A percentile compares a stretch with the other conserved stretches of the same genome.
phyloP scores from a whole-genome alignment of 2,888 invertebrate species.

The Argyresthia albistria region DNA sequence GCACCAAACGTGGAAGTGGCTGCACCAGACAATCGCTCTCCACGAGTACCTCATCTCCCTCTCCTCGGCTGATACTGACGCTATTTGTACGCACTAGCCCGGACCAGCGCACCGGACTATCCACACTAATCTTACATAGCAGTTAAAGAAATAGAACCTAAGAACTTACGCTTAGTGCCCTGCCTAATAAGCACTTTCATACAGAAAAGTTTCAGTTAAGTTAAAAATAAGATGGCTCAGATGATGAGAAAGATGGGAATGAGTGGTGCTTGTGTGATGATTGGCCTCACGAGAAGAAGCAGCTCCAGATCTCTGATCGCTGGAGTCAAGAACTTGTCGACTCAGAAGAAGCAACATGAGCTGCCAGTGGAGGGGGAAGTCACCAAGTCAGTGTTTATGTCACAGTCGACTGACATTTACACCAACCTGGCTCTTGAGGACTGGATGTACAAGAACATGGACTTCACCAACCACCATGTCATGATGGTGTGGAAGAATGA shows the following conservation, averaged over 20 bases:
- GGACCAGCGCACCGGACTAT: slow-evolving; percentile 29
- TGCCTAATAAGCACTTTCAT: slow-evolving; percentile 42
- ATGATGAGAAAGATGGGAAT: slow-evolving; percentile 50
- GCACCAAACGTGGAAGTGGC: slow-evolving; percentile 96
- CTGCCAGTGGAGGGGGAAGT: slow-evolving; percentile 65
- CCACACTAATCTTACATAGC: slow-evolving; percentile 12
- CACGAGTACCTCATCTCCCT: slow-evolving; percentile 90
- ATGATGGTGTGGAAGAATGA: slow-evolving; percentile 94
- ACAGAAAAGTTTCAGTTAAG: slow-evolving; percentile 62
- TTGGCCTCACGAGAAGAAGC: slow-evolving; percentile 48
- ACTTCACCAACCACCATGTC: slow-evolving; percentile 87
- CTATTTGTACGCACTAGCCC: slow-evolving; percentile 21
- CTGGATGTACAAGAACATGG: slow-evolving; percentile 92
- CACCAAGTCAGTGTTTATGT: slow-evolving; percentile 91
- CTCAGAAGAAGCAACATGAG: slow-evolving; percentile 33
- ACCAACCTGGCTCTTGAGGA: slow-evolving; percentile 96
- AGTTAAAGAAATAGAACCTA: slow-evolving; percentile 12
- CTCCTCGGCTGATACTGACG: slow-evolving; percentile 81
- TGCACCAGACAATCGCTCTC: slow-evolving; percentile 90
- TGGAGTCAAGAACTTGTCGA: slow-evolving; percentile 27
- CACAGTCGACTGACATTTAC: slow-evolving; percentile 91
- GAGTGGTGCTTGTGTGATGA: slow-evolving; percentile 45
- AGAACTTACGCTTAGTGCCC: slow-evolving; percentile 30
- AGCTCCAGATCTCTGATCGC: slow-evolving; percentile 42
- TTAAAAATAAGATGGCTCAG: slow-evolving; percentile 51